Percentiles rank a stretch among this genome's conserved stretches.
These are phyloP conservation scores for Melikaiella ostensackeni DNA, from an alignment of 2,888 invertebrate genomes.

Conservation along the genomic window DNA sequence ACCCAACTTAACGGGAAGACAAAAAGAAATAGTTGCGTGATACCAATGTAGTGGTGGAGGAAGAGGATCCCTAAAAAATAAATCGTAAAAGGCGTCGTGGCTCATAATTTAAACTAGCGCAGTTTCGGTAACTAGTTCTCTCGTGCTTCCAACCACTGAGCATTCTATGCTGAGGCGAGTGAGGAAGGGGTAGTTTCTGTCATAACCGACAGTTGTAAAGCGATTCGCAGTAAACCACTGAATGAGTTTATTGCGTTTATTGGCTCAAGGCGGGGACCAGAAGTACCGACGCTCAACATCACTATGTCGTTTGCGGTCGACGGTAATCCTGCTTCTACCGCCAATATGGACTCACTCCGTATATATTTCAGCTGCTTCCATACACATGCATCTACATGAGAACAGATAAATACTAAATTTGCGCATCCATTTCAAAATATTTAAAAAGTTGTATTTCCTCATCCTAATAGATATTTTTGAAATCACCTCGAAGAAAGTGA, in stretches of 20 bases:
- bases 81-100: conserved; percentile 69
- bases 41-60: not conserved
- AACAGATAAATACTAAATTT: not conserved
- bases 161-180: conserved; percentile 49
- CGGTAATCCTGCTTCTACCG: conserved; percentile 53
- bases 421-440: not conserved
- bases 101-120: conserved; percentile 76
- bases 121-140: conserved; percentile 76
- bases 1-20: not conserved
- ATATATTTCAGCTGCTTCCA: not conserved
- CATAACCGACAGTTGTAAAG: conserved; percentile 75
- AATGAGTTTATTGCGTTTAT: conserved; percentile 77
- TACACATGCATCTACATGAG: not conserved
- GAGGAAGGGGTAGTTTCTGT: conserved; percentile 59
- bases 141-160: conserved; percentile 47
- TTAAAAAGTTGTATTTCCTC: not conserved
- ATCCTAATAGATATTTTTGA: too few relatives aligned
- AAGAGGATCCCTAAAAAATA: conserved; percentile 65
- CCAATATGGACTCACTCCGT: conserved; percentile 63
- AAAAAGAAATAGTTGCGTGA: not conserved
- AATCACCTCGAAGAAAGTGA: too few relatives aligned
- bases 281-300: conserved; percentile 61
- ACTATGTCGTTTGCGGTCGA: conserved; percentile 56
- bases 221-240: conserved; percentile 74
- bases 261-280: conserved; percentile 61